Evolutionary conservation across 2,888 invertebrate genomes (phyloP), one percentile per base, ranked within the genome.

Genomic region (Bugulina stolonifera): DNA sequence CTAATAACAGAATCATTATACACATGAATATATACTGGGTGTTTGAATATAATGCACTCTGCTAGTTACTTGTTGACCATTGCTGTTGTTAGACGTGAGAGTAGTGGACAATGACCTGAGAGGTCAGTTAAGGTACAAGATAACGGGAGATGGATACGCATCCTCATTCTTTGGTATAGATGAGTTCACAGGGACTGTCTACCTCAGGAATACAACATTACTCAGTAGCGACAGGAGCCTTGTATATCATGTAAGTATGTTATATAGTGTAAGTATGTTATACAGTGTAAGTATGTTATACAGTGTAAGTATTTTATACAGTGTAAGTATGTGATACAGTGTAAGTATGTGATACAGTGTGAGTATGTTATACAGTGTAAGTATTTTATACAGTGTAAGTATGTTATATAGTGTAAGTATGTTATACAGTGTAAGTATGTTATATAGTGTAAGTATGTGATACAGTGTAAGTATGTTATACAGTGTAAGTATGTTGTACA

Each of bases 121-220:
- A 18, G 64, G 64, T 29, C 64, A 64, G n/a, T 29, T 64, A 2
- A 64, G 32, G 32, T 64, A 64, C 34, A 32, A 64, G 64, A 27
- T 64, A 10, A 64, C 32, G 5, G 64, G 64, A 34, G 5, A 64
- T 34, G 64, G 64, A 14, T 14, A 29, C 3, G 64, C 64, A 3
- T 32, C 64, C 3, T 10, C 32, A 3, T 14, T 64, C 2, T 64
- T 64, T 32, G 10, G 25, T 14, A 64, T 64, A 22, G 32, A 64
- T 64, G 64, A 32, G 2, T 14, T 22, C 5, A 32, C 64, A 29
- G 64, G 64, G 10, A 2, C 18, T 64, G 10, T 64, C n/a, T 64
- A 22, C 18, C 25, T 64, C 32, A 64, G 27, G 14, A 64, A 64
- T n/a, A 32, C 10, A 2, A 29, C 64, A 14, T 34, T 64, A 34